A percentile compares a stretch with the other conserved stretches of the same genome.
phyloP scores from a whole-genome alignment of 2,113 vertebrate species.

The Pygoscelis adeliae region DNA sequence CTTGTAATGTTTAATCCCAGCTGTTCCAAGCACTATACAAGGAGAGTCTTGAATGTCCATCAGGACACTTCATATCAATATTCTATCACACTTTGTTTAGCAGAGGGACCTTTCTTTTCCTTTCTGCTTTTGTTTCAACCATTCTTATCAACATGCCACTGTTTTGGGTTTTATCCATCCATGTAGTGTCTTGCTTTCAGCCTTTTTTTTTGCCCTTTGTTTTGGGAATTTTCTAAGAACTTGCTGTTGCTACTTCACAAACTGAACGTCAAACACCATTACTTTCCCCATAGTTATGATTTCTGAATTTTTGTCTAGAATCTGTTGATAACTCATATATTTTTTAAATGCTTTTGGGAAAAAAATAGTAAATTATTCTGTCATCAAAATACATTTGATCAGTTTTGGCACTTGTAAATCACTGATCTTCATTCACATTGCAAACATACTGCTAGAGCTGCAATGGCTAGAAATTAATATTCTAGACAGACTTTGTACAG shows the following conservation, averaged over 20 bases:
- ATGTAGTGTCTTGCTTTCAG: neutral
- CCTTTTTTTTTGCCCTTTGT: rapidly evolving
- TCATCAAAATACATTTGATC: neutral
- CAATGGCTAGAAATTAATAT: neutral
- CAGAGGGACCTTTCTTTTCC: rapidly evolving
- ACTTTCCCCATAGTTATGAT: neutral
- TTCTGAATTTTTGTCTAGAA: neutral
- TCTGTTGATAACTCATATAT: neutral
- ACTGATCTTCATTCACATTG: neutral
- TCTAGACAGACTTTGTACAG: neutral
- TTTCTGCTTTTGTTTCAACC: neutral
- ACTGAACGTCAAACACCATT: neutral
- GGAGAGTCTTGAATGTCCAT: neutral
- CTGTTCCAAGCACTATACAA: neutral
- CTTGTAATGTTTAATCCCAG: neutral
- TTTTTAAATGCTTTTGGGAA: neutral
- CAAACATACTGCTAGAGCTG: neutral
- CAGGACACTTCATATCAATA: neutral
- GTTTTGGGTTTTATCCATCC: neutral
- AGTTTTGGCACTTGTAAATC: neutral
- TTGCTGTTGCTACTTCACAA: neutral
- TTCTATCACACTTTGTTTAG: neutral
- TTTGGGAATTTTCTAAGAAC: neutral
- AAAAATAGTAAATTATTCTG: neutral
- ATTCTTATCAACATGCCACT: neutral